Conservation (phyloP, 2,113 vertebrate genomes). For the Tichodroma muraria region DNA sequence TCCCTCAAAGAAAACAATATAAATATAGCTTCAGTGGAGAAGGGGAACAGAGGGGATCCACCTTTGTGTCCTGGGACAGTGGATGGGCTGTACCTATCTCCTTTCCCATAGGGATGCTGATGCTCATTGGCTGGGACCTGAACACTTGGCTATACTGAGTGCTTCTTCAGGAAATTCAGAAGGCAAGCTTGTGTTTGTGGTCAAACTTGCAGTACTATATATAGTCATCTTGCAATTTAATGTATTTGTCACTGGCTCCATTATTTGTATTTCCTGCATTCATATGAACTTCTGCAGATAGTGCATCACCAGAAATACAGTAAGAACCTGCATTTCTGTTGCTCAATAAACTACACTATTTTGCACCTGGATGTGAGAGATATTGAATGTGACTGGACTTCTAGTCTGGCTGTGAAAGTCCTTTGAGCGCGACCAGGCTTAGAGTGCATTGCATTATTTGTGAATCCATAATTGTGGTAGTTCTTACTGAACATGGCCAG, state of each 20-base stretch:
- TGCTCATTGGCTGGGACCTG: not conserved
- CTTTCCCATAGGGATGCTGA: not conserved
- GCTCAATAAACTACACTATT: not conserved
- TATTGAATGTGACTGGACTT: not conserved
- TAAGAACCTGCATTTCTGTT: not conserved
- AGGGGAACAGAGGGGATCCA: not conserved
- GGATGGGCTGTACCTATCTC: not conserved
- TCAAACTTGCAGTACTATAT: not conserved
- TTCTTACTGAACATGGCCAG: not conserved
- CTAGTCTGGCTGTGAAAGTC: not conserved
- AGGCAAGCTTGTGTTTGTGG: not conserved
- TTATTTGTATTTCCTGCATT: not conserved
- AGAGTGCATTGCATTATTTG: not conserved
- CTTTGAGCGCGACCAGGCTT: not conserved
- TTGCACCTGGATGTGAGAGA: not conserved
- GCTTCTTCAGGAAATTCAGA: not conserved
- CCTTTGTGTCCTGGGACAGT: not conserved
- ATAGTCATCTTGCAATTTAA: not conserved
- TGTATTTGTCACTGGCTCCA: not conserved
- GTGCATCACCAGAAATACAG: not conserved
- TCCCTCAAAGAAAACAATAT: not conserved
- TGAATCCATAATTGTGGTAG: not conserved
- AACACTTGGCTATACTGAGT: not conserved
- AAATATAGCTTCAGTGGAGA: not conserved
- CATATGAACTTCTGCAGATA: not conserved